These are phyloP conservation scores for Platichthys flesus DNA, from an alignment of 2,113 vertebrate genomes.

Conservation along the genomic window DNA sequence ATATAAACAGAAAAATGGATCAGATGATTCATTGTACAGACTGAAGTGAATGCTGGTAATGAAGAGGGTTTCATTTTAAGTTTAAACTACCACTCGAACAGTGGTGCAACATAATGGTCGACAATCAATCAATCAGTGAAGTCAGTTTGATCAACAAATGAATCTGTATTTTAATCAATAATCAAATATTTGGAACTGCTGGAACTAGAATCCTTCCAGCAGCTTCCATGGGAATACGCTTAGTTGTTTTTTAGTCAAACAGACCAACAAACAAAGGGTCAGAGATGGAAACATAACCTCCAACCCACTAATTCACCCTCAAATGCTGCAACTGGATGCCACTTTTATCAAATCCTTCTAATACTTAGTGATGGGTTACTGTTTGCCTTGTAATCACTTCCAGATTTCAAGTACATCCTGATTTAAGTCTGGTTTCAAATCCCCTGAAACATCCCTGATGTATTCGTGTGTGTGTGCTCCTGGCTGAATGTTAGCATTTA, in stretches of 20 bases:
- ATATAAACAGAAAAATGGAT: background rate
- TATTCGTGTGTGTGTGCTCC: conserved; percentile 24
- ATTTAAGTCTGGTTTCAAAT: background rate
- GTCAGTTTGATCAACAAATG: conserved; percentile 3
- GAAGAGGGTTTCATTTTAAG: background rate
- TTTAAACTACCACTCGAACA: conserved; percentile 6
- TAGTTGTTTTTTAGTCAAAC: no score
- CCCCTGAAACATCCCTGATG: conserved; percentile 54
- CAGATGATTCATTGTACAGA: background rate
- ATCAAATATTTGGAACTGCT: no score
- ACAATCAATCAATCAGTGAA: background rate
- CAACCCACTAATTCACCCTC: no score
- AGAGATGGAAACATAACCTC: no score
- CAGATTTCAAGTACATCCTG: no score
- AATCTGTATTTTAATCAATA: background rate
- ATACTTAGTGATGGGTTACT: no score
- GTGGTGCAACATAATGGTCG: background rate
- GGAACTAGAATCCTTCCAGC: no score
- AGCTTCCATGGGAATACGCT: no score
- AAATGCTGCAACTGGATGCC: no score
- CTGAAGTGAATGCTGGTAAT: background rate
- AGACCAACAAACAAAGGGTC: no score
- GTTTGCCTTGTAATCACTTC: no score
- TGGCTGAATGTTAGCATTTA: conserved; percentile 27
- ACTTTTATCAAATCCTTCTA: no score